These are phyloP conservation scores for Clepsis dumicolana DNA, from an alignment of 2,888 invertebrate species.

Conservation along the genomic window DNA sequence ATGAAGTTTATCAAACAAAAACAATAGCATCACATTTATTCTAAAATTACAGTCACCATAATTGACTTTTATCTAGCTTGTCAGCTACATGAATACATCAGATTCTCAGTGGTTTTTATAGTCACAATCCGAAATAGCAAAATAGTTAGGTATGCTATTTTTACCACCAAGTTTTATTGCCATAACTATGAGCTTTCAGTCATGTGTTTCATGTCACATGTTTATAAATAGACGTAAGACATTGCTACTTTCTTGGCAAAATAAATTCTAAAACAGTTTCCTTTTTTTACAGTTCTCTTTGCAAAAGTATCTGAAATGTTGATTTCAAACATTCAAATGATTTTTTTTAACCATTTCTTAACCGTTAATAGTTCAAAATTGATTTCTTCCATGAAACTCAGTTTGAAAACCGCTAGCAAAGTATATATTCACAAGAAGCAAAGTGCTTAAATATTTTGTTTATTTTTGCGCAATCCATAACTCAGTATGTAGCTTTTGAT, in stretches of 20 bases:
- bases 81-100: too few relatives aligned
- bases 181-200: neutral
- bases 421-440: neutral
- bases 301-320: neutral
- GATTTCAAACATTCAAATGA: neutral
- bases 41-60: too few relatives aligned
- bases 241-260: constrained; percentile 4
- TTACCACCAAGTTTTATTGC: neutral
- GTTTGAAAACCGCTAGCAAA: neutral
- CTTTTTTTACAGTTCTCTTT: neutral
- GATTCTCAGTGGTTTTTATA: neutral
- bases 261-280: neutral
- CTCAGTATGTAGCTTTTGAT: neutral
- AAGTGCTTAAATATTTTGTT: neutral
- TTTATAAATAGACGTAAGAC: constrained; percentile 5
- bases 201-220: neutral
- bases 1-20: too few relatives aligned
- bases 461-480: neutral
- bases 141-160: neutral
- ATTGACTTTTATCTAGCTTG: too few relatives aligned
- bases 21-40: too few relatives aligned
- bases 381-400: neutral
- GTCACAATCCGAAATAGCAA: neutral
- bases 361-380: neutral
- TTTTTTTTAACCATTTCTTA: too few relatives aligned